Evolutionary conservation across 1,140 invertebrate genomes (phyloP).

Genomic region (Macrosteles quadrilineatus): DNA sequence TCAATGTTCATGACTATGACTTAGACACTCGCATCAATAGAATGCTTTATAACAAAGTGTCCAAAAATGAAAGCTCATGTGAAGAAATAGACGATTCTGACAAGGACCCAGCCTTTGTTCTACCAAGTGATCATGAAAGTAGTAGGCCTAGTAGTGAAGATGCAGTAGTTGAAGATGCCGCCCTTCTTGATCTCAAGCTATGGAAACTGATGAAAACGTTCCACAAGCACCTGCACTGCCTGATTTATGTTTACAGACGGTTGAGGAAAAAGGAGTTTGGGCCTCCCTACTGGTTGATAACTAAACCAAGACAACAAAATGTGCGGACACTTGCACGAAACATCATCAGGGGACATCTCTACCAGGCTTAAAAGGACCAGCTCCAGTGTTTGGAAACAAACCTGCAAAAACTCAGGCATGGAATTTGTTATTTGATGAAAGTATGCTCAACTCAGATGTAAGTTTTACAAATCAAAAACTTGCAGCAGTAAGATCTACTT

Average conservation of each 20-base stretch:
- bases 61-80: neutral
- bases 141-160: neutral
- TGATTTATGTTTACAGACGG: neutral
- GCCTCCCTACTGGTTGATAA: neutral
- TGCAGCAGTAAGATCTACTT: neutral
- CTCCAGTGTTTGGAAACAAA: neutral
- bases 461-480: conserved; percentile 17
- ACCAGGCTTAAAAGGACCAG: conserved; percentile 5
- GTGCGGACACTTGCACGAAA: conserved; percentile 8
- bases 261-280: neutral
- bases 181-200: neutral
- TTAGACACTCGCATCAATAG: neutral
- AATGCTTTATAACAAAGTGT: neutral
- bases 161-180: neutral
- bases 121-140: neutral
- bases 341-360: conserved; percentile 15
- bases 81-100: neutral
- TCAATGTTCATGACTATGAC: neutral
- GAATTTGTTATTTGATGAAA: conserved; percentile 18
- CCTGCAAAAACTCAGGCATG: neutral
- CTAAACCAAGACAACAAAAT: neutral
- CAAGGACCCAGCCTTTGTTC: neutral
- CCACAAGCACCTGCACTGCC: neutral
- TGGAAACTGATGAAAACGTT: neutral
- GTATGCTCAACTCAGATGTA: neutral